These are phyloP conservation scores for Blomia tropicalis DNA, from an alignment of 2,888 invertebrate species.

Conservation along the genomic window DNA sequence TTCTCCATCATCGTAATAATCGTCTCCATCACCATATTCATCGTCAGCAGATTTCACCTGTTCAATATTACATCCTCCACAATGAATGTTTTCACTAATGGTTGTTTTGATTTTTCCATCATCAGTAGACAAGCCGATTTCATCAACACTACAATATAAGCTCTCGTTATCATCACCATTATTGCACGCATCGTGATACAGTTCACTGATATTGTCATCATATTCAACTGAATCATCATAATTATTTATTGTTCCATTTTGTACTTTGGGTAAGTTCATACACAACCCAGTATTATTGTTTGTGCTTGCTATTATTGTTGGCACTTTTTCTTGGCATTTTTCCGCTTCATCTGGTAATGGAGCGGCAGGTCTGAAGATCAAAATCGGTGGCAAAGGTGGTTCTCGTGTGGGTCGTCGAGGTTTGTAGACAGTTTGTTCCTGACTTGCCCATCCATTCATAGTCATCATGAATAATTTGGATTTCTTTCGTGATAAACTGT, in stretches of 20 bases:
- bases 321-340: background rate
- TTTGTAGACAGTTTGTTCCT: background rate
- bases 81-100: background rate
- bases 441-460: background rate
- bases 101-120: background rate
- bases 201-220: slow-evolving; percentile 4
- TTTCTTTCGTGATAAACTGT: background rate
- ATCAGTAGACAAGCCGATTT: background rate
- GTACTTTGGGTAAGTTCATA: background rate
- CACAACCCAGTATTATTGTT: background rate
- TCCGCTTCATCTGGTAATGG: slow-evolving; percentile 4
- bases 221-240: background rate
- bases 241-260: background rate
- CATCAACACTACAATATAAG: slow-evolving; percentile 23
- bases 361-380: slow-evolving; percentile 16
- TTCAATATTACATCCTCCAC: background rate
- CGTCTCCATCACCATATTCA: slow-evolving; percentile 2
- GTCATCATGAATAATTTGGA: background rate
- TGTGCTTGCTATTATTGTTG: background rate
- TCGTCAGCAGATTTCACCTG: background rate
- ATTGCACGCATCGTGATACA: slow-evolving; percentile 18
- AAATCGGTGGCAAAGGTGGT: slow-evolving; percentile 13
- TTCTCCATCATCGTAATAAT: slow-evolving; percentile 9
- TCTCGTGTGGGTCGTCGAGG: slow-evolving; percentile 10
- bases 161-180: background rate